Base-by-base conservation (phyloP, 2,888 invertebrate genomes). In the Acrobasis consociella region DNA sequence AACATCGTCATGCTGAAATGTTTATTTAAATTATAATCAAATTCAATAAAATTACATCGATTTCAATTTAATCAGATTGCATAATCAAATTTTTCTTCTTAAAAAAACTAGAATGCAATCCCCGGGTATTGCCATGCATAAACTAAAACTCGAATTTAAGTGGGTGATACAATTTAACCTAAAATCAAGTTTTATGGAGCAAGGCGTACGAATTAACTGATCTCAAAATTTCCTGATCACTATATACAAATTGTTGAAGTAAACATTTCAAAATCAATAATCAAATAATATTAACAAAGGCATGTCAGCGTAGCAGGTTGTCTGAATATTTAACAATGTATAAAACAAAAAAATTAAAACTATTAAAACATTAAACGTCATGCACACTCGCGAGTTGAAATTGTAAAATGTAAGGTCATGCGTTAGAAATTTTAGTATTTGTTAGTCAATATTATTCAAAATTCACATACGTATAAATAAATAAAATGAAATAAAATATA, bases 381-480 rank as follows among this genome's bases (percentile, higher is more conserved):
- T 92, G 91, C 91, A 91, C 76, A 89, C 89, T 87, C 88, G 87
- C 89, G 86, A 89, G 90, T 91, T 89, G 81, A 76, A 71, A 79
- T 79, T 72, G 78, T 87, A 87, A 86, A 85, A 81, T 78, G 68
- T 75, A 77, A 78, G 75, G 91, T 92, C 91, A 92, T 92, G 91
- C 91, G 83, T 88, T 89, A 89, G 85, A 90, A 85, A 72, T 73
- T 88, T 92, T 91, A 91, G 90, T 91, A 80, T 72, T 82, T 86
- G 91, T 92, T 92, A 92, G 91, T 92, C 91, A 91, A 87, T 80
- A 80, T 83, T 80, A 86, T 87, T 88, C 81, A 89, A 89, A 91
- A 85, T 72, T 76, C 72, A 60, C n/a, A 50, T 39, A 50, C 31
- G 51, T 51, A 17, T 64, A 62, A 72, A 67, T 62, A 73, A 71